Evolutionary conservation across 2,888 invertebrate genomes (phyloP).

Genomic region (Parnassius smintheus): DNA sequence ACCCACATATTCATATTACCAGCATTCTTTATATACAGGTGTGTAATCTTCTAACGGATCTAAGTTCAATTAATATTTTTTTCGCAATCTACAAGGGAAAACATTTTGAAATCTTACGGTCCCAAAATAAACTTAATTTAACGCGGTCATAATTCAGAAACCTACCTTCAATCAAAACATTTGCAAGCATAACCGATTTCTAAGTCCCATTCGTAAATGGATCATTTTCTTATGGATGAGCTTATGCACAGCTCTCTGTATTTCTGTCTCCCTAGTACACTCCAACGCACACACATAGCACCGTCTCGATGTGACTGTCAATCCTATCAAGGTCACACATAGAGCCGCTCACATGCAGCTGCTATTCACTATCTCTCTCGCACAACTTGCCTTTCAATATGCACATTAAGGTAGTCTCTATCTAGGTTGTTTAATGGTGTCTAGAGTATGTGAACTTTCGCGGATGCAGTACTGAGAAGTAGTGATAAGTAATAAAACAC

Average conservation of each 20-base stretch:
- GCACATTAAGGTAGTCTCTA: constrained; percentile 44
- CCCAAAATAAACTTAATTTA: constrained; percentile 1
- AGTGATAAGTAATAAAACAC: constrained; percentile 30
- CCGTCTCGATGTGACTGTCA: constrained; percentile 50
- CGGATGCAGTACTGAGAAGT: constrained; percentile 45
- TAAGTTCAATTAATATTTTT: too few relatives aligned
- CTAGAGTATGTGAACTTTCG: constrained; percentile 64
- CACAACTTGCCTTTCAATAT: constrained; percentile 35
- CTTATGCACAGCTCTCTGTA: constrained; percentile 15
- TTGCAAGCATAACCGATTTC: neutral
- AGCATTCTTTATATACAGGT: too few relatives aligned
- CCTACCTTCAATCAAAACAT: neutral
- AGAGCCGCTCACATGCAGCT: constrained; percentile 53
- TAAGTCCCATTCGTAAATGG: neutral
- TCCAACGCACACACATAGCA: constrained; percentile 63
- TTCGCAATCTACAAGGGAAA: neutral
- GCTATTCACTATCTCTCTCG: constrained; percentile 47
- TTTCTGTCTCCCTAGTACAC: constrained; percentile 67
- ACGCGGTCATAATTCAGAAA: too few relatives aligned
- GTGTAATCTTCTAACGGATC: too few relatives aligned
- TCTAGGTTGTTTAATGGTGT: constrained; percentile 39
- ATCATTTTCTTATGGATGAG: neutral
- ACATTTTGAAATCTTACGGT: neutral
- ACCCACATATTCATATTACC: too few relatives aligned
- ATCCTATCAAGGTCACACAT: constrained; percentile 68